Evolutionary conservation across 30 jellyfish, hydroid and myxozoan genomes (phyloP).

Genomic region (Aurelia sp.): DNA sequence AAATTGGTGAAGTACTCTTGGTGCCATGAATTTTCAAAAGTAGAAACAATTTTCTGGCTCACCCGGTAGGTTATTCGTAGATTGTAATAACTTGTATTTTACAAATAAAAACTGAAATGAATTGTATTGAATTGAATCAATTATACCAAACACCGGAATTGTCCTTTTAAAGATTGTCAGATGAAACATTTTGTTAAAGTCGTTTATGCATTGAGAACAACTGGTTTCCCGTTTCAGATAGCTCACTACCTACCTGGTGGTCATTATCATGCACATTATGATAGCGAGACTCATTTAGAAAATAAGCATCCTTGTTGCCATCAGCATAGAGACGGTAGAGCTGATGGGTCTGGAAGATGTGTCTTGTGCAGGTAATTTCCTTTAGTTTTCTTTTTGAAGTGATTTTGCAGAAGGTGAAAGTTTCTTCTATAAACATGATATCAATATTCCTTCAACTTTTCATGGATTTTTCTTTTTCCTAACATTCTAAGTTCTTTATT

Average conservation of each 20-base stretch:
- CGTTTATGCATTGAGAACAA: no score
- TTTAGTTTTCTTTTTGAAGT: not conserved
- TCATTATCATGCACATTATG: conserved; percentile 98
- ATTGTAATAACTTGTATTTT: no score
- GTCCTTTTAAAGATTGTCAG: no score
- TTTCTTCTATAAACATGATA: not conserved
- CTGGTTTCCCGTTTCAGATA: conserved; percentile 4
- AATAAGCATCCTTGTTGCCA: conserved; percentile 93
- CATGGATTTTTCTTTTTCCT: not conserved
- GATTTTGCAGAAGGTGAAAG: no score
- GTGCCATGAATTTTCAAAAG: no score
- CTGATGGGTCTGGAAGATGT: conserved; percentile 87
- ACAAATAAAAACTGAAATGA: no score
- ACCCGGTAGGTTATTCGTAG: no score
- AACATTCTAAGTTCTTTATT: not conserved
- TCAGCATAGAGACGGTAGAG: conserved; percentile 58
- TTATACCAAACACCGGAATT: no score
- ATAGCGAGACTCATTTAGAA: conserved; percentile 87
- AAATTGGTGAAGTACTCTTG: no score
- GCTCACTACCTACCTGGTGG: conserved; percentile 85
- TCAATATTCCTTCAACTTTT: not conserved
- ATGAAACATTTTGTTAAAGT: no score
- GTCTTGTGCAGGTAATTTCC: conserved; percentile 85
- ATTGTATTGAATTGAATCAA: no score
- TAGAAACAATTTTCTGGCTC: no score